Conservation (phyloP, 2,888 invertebrate genomes). For the Patella caerulea region DNA sequence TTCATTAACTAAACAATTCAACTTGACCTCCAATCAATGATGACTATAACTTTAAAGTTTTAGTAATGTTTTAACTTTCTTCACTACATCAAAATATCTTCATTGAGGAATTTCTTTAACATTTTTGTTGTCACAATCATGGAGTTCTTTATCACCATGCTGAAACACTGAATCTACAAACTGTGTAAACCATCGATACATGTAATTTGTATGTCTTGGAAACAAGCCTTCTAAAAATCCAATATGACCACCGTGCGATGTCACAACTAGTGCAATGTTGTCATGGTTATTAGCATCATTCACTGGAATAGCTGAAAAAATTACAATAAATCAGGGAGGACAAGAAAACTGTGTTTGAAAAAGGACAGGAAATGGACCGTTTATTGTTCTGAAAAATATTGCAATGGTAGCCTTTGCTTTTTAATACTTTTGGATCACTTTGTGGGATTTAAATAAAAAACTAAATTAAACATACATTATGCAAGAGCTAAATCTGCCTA, state of each 20-base stretch:
- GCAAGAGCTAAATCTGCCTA: too few relatives aligned
- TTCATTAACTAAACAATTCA: too few relatives aligned
- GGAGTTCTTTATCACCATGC: conserved; percentile 40
- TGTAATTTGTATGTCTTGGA: conserved; percentile 63
- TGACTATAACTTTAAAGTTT: too few relatives aligned
- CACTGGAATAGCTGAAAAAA: conserved; percentile 68
- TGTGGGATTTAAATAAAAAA: too few relatives aligned
- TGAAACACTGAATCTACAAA: conserved; percentile 62
- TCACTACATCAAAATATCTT: too few relatives aligned
- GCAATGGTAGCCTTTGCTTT: not conserved
- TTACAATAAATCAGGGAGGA: not conserved
- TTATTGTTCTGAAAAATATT: not conserved
- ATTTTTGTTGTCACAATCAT: too few relatives aligned
- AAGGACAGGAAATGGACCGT: not conserved
- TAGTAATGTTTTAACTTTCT: too few relatives aligned
- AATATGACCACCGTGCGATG: conserved; percentile 73
- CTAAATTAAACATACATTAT: too few relatives aligned
- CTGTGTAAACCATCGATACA: conserved; percentile 65
- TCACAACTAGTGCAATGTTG: conserved; percentile 70
- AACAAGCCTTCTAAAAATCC: conserved; percentile 72
- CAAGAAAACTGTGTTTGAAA: too few relatives aligned
- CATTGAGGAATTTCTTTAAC: too few relatives aligned
- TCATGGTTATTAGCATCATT: conserved; percentile 67
- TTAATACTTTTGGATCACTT: not conserved
- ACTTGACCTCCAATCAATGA: too few relatives aligned